Conservation (phyloP, 37 sponge, comb jelly and placozoan species). For the Amphimedon queenslandica region DNA sequence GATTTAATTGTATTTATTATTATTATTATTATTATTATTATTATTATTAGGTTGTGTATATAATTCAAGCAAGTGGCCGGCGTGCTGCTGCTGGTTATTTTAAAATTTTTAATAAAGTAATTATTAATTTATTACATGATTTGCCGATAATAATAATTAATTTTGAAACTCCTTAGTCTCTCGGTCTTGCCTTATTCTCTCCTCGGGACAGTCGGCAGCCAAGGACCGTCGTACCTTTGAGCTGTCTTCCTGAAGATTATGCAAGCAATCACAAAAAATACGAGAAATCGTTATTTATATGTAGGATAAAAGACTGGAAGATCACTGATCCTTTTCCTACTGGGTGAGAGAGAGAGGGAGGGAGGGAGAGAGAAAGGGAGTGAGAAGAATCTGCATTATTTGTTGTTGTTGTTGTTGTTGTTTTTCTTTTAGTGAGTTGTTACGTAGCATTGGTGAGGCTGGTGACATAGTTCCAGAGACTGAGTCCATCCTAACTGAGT, state of each 20-base stretch:
- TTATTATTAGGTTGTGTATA: conserved; percentile 72
- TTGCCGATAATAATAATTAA: neutral
- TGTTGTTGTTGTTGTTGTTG: too few species aligned
- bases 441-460: conserved; percentile 76
- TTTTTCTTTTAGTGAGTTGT: conserved; percentile 52
- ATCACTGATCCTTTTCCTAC: conserved; percentile 57
- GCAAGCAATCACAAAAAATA: conserved; percentile 45
- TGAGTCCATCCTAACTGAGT: conserved; percentile 75
- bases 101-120: conserved; percentile 72
- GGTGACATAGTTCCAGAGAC: conserved; percentile 82
- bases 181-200: conserved; percentile 50
- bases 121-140: neutral
- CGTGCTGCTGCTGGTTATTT: conserved; percentile 60
- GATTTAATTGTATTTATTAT: too few species aligned
- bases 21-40: neutral
- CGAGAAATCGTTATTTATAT: conserved; percentile 56
- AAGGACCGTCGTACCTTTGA: conserved; percentile 70
- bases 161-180: too few species aligned
- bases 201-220: conserved; percentile 81
- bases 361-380: too few species aligned
- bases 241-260: conserved; percentile 71
- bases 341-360: too few species aligned
- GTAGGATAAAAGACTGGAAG: conserved; percentile 45
- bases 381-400: too few species aligned
- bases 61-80: conserved; percentile 60